Conservation (phyloP, 37 sponge, comb jelly and placozoan genomes). For the Oopsacas minuta region DNA sequence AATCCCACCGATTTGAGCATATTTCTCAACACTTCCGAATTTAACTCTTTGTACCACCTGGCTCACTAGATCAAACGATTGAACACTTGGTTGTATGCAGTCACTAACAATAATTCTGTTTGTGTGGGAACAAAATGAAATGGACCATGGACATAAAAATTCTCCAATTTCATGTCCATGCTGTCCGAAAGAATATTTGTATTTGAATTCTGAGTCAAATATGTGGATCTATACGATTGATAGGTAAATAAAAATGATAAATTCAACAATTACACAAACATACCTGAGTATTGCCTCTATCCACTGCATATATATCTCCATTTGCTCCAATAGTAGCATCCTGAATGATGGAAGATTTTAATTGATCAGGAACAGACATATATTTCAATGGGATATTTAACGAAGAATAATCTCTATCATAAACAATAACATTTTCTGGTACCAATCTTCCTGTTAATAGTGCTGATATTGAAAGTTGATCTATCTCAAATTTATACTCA, state of each 20-base stretch:
- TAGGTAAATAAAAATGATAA: neutral
- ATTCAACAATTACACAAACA: neutral
- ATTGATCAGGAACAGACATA: neutral
- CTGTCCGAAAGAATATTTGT: constrained; percentile 6
- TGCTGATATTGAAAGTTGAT: neutral
- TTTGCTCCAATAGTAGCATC: neutral
- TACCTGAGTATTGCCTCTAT: neutral
- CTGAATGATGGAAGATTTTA: neutral
- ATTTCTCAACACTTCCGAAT: neutral
- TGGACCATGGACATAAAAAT: neutral
- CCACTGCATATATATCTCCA: neutral
- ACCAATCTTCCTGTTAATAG: neutral
- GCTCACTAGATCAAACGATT: neutral
- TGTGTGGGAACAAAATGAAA: neutral
- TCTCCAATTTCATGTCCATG: neutral
- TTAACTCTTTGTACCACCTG: neutral
- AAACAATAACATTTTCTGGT: neutral
- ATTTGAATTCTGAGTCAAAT: neutral
- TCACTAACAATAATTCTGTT: constrained; percentile 14
- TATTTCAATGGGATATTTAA: neutral
- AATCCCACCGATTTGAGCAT: neutral
- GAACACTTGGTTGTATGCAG: neutral
- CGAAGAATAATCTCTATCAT: neutral
- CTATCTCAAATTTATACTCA: neutral
- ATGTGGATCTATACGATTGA: neutral